Evolutionary conservation across 2,888 invertebrate species (phyloP).

Genomic region (Euphydryas editha): DNA sequence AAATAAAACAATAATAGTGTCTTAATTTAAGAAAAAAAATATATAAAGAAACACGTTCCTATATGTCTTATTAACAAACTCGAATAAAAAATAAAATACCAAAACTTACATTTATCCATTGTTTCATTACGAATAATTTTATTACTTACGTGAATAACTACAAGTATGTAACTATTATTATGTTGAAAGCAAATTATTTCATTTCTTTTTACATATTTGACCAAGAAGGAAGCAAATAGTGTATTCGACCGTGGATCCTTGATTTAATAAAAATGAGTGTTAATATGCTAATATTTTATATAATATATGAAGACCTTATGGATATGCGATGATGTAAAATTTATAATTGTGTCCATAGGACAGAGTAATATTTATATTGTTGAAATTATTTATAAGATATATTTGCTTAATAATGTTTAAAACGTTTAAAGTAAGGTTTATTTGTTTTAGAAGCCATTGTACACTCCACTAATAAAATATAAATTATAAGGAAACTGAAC

Average conservation of each 20-base stretch:
- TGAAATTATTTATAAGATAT: background rate
- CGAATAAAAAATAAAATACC: no score
- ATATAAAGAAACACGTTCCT: no score
- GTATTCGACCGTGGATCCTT: constrained; percentile 9
- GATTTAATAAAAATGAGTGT: constrained; percentile 2
- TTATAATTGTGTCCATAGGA: background rate
- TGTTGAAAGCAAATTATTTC: background rate
- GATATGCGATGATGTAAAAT: background rate
- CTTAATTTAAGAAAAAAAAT: no score
- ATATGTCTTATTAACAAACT: no score
- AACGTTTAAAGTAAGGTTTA: no score
- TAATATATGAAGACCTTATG: background rate
- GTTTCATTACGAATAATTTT: no score
- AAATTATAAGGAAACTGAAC: no score
- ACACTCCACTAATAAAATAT: no score
- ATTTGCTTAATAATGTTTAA: background rate
- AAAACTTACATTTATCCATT: no score
- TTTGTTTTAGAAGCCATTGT: no score
- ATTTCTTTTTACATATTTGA: background rate
- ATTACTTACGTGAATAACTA: no score
- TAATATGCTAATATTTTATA: background rate
- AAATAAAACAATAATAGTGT: no score
- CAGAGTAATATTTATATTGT: background rate
- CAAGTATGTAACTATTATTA: background rate
- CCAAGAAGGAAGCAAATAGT: background rate